A percentile compares a stretch with the other conserved stretches of the same genome.
Conservation (phyloP, 2,797 vertebrate species). For the Thamnophis elegans region DNA sequence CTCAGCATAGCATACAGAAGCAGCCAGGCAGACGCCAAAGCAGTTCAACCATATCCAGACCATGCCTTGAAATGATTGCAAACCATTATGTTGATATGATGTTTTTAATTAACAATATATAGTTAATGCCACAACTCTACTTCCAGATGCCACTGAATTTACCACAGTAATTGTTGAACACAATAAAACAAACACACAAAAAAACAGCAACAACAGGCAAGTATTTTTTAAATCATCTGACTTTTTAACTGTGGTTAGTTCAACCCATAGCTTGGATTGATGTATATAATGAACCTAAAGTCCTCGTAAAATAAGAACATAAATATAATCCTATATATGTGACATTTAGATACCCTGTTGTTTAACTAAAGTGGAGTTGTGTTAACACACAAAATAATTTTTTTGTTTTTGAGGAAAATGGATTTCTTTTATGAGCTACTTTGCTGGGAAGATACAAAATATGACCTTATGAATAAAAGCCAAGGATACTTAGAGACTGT, state of each 20-base stretch:
- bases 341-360: background rate
- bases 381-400: background rate
- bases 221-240: background rate
- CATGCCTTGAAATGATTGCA: background rate
- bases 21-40: background rate
- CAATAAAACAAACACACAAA: background rate
- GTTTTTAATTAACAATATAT: background rate
- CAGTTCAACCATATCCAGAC: background rate
- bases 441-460: slow-evolving; percentile 20
- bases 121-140: background rate
- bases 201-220: background rate
- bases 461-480: slow-evolving; percentile 34
- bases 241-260: background rate
- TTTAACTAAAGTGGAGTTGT: background rate
- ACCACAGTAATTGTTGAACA: background rate
- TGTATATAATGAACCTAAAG: background rate
- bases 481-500: slow-evolving; percentile 41
- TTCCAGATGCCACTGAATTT: background rate
- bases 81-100: background rate
- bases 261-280: background rate
- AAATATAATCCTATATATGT: background rate
- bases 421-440: slow-evolving; percentile 5
- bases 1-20: background rate
- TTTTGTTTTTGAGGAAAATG: background rate
- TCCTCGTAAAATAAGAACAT: background rate